These are phyloP conservation scores for Pissodes strobi DNA, from an alignment of 1,140 invertebrate species.

Conservation along the genomic window DNA sequence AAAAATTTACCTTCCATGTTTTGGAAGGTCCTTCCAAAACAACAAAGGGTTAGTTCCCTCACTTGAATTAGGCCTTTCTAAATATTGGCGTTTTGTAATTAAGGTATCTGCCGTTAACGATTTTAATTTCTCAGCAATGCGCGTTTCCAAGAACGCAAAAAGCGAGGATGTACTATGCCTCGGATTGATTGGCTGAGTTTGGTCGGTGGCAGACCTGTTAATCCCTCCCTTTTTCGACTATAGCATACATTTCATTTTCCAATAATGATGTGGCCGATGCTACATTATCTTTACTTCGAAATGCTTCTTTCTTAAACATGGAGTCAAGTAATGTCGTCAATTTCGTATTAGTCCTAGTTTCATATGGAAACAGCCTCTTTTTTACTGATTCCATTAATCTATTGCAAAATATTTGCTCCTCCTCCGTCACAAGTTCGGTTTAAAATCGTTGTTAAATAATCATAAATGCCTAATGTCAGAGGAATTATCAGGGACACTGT, in stretches of 20 bases:
- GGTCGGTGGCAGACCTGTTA: too few species aligned
- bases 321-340: neutral
- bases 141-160: neutral
- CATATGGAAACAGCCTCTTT: slow-evolving; percentile 26
- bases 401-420: slow-evolving; percentile 16
- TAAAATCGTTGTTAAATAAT: neutral
- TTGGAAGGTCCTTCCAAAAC: slow-evolving; percentile 1
- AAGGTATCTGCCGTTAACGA: neutral
- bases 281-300: neutral
- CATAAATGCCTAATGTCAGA: slow-evolving; percentile 15
- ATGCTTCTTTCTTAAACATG: neutral
- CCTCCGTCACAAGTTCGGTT: slow-evolving; percentile 6
- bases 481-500: slow-evolving; percentile 30
- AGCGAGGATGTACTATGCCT: neutral
- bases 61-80: neutral
- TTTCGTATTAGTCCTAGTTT: slow-evolving; percentile 9
- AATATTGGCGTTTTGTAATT: slow-evolving; percentile 1
- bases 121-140: neutral
- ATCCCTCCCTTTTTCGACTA: neutral
- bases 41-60: neutral
- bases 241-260: slow-evolving; percentile 1
- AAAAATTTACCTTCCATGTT: too few species aligned
- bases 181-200: too few species aligned
- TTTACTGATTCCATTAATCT: slow-evolving; percentile 13
- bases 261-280: neutral